Evolutionary conservation across 2,797 vertebrate genomes (phyloP).

Genomic region (Rhinophrynus dorsalis): DNA sequence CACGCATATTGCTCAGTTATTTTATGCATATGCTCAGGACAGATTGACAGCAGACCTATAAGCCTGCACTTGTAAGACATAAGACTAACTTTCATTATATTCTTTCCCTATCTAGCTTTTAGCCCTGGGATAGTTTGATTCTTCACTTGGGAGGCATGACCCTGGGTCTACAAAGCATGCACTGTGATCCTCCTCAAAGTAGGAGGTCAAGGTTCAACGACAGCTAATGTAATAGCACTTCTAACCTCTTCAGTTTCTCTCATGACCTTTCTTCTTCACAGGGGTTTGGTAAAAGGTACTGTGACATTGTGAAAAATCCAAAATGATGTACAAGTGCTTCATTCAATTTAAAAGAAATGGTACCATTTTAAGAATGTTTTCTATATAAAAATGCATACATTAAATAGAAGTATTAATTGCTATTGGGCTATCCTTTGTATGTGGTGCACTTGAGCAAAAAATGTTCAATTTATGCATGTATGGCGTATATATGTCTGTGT

Average conservation of each 20-base stretch:
- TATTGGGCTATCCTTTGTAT: too few species aligned
- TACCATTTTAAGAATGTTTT: too few species aligned
- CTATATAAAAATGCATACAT: too few species aligned
- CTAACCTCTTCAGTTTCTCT: constrained; percentile 31
- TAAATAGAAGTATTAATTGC: too few species aligned
- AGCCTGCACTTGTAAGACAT: not conserved
- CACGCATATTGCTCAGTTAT: not conserved
- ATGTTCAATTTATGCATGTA: too few species aligned
- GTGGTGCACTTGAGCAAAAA: too few species aligned
- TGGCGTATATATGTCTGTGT: too few species aligned
- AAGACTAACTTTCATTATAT: constrained; percentile 32
- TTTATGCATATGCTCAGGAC: constrained; percentile 4
- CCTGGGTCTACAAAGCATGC: constrained; percentile 33
- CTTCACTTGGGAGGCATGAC: constrained; percentile 49
- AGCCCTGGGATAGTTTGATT: constrained; percentile 46
- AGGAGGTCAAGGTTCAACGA: constrained; percentile 39
- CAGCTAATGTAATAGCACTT: constrained; percentile 46
- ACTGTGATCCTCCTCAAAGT: constrained; percentile 38
- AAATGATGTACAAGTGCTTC: too few species aligned
- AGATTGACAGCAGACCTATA: constrained; percentile 18
- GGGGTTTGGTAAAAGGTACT: constrained; percentile 26
- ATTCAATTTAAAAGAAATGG: too few species aligned
- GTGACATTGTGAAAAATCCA: not conserved
- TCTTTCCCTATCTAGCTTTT: constrained; percentile 11
- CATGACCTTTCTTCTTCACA: constrained; percentile 29